phyloP scores from a whole-genome alignment of 2,888 invertebrate genomes.

The Proisotoma minuta region DNA sequence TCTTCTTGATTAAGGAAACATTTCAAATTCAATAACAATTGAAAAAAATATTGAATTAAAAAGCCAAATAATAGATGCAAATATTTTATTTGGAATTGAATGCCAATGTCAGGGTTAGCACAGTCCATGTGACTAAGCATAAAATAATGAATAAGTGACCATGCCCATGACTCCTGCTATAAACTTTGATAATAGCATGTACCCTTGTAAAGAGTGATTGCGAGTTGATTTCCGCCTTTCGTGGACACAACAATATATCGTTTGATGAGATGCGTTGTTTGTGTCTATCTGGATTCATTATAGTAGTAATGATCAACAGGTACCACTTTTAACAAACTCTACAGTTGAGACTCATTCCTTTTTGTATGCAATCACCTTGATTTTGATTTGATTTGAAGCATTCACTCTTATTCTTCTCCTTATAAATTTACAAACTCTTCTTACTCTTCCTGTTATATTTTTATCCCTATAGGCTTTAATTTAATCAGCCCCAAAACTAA shows the following conservation, averaged over 20 bases:
- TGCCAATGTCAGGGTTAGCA: conserved; percentile 4
- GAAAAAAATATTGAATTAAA: not conserved
- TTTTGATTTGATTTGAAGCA: conserved; percentile 17
- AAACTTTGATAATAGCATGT: conserved; percentile 7
- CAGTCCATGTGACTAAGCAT: not conserved
- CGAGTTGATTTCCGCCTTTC: conserved; percentile 45
- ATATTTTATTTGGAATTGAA: not conserved
- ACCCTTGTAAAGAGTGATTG: conserved; percentile 43
- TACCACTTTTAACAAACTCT: too few species aligned
- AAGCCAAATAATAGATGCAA: not conserved
- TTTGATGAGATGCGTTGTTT: conserved; percentile 13
- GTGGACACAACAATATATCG: conserved; percentile 6
- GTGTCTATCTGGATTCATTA: too few species aligned
- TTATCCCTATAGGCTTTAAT: not conserved
- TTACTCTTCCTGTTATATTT: not conserved
- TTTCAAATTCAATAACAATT: not conserved
- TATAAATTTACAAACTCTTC: not conserved
- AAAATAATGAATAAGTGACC: conserved; percentile 10
- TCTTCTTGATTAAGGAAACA: too few species aligned
- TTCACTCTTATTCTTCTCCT: conserved; percentile 11
- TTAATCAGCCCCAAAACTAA: too few species aligned
- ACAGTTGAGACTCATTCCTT: too few species aligned
- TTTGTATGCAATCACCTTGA: conserved; percentile 30
- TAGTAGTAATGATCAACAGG: too few species aligned
- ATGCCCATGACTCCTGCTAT: conserved; percentile 11